Conservation (phyloP, 2,888 invertebrate species). For the Cerastis rubricosa region DNA sequence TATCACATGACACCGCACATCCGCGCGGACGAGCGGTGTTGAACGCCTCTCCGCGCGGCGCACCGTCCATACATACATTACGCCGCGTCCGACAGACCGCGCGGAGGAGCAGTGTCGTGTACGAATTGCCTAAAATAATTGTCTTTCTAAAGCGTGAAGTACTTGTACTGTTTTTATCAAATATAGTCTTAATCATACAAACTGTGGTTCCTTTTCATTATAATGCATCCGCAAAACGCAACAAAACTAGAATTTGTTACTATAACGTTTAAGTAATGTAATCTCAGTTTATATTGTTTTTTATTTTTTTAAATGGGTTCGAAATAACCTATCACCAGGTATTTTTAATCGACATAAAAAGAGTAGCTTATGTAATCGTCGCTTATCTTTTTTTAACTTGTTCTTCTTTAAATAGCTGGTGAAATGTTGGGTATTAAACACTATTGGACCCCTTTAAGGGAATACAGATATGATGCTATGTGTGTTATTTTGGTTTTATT, state of each 20-base stretch:
- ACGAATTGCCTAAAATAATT: neutral
- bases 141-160: neutral
- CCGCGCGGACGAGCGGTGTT: neutral
- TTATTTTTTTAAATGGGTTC: neutral
- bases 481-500: constrained; percentile 1
- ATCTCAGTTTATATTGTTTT: neutral
- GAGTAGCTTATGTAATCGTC: neutral
- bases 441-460: neutral
- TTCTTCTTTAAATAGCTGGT: neutral
- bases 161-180: neutral
- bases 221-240: neutral
- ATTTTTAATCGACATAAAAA: neutral
- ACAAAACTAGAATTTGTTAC: neutral
- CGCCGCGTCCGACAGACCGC: neutral
- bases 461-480: neutral
- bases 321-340: neutral
- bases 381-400: neutral
- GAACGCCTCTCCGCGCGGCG: neutral
- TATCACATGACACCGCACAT: neutral
- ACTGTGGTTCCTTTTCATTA: neutral
- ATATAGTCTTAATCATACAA: neutral
- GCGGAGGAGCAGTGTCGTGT: neutral
- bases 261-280: neutral
- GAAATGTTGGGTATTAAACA: neutral
- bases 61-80: neutral